Conservation (phyloP, 2,113 vertebrate species). For the Maccullochella peelii region DNA sequence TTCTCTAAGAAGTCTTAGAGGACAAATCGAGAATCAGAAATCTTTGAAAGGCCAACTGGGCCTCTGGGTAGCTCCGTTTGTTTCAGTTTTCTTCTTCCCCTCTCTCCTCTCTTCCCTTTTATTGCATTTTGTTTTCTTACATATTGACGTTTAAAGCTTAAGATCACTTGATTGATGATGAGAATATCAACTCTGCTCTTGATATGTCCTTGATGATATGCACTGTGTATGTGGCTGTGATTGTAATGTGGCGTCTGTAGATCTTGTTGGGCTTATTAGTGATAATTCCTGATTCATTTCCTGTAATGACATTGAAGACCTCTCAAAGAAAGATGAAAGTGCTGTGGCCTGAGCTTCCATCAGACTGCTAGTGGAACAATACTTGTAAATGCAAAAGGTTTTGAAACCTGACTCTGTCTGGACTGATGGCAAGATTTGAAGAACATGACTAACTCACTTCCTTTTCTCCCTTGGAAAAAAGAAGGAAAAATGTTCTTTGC, state of each 20-base stretch:
- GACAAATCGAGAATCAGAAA: conserved; percentile 37
- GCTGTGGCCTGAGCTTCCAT: conserved; percentile 1
- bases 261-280: conserved; percentile 12
- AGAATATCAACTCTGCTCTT: neutral
- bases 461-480: neutral
- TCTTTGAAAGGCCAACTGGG: conserved; percentile 29
- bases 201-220: conserved; percentile 15
- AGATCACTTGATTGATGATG: neutral
- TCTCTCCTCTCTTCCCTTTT: conserved; percentile 6
- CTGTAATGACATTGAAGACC: neutral
- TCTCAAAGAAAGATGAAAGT: conserved; percentile 17
- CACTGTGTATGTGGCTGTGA: neutral
- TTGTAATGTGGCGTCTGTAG: neutral
- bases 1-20: conserved; percentile 7
- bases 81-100: conserved; percentile 6
- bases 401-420: conserved; percentile 1
- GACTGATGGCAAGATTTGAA: neutral
- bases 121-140: conserved; percentile 1
- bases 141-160: conserved; percentile 21
- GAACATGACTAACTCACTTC: neutral
- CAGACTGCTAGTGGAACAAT: neutral
- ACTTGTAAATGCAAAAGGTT: conserved; percentile 5
- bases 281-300: conserved; percentile 7
- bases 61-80: conserved; percentile 37
- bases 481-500: neutral